A percentile compares a stretch with the other conserved stretches of the same genome.
Evolutionary conservation across 2,113 vertebrate genomes (phyloP).

Genomic region (Crotalus helleri): DNA sequence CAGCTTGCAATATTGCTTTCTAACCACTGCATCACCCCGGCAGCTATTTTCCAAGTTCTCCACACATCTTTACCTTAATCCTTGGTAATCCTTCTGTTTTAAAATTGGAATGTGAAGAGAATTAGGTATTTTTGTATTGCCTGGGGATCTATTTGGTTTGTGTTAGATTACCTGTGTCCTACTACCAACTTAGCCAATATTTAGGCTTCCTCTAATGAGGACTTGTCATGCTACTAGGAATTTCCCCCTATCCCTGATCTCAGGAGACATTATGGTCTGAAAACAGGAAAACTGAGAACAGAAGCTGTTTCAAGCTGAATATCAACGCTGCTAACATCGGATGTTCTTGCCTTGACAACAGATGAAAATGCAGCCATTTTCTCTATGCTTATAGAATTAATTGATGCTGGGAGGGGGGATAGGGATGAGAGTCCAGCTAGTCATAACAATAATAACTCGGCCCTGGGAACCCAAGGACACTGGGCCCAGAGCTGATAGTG

Average conservation of each 20-base stretch:
- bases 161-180: neutral
- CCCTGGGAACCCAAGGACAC: too few relatives aligned
- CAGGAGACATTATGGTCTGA: neutral
- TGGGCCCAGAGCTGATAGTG: too few relatives aligned
- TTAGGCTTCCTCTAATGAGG: neutral
- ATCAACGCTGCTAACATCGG: too few relatives aligned
- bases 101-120: neutral
- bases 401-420: too few relatives aligned
- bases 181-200: neutral
- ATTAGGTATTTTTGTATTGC: neutral
- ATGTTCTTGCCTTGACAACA: too few relatives aligned
- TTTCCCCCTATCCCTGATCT: neutral
- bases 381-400: too few relatives aligned
- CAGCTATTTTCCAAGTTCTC: neutral
- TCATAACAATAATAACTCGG: too few relatives aligned
- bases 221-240: neutral
- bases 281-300: neutral
- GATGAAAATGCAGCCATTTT: too few relatives aligned
- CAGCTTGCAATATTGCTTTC: too few relatives aligned
- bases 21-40: too few relatives aligned
- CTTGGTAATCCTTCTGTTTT: neutral
- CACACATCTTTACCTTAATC: neutral
- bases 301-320: neutral
- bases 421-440: too few relatives aligned
- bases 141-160: neutral